Evolutionary conservation across 2,888 invertebrate genomes (phyloP).

Genomic region (Steinernema carpocapsae): DNA sequence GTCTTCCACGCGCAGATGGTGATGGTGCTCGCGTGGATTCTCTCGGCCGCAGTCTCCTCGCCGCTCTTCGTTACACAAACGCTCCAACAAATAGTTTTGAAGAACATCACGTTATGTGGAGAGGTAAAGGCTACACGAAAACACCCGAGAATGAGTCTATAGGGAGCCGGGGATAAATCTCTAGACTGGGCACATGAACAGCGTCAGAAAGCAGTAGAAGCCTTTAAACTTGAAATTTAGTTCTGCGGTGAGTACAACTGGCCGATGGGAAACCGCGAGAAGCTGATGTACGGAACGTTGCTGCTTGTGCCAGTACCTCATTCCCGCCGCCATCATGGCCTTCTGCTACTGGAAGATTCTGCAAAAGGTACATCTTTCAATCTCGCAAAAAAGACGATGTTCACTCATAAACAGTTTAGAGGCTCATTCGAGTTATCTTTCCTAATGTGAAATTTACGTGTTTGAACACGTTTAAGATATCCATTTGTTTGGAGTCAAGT

Average conservation of each 20-base stretch:
- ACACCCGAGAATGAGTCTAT: not conserved
- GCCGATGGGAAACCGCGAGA: conserved; percentile 41
- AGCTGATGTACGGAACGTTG: conserved; percentile 52
- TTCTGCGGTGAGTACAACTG: conserved; percentile 67
- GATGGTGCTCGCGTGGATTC: conserved; percentile 56
- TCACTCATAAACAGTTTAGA: too few species aligned
- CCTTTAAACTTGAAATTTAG: conserved; percentile 42
- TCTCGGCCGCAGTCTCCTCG: conserved; percentile 58
- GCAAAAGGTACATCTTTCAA: conserved; percentile 59
- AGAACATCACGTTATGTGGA: conserved; percentile 61
- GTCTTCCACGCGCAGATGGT: conserved; percentile 55
- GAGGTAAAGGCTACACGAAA: conserved; percentile 46
- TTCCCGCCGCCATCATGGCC: conserved; percentile 64
- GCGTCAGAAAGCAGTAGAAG: too few species aligned
- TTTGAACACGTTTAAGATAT: too few species aligned
- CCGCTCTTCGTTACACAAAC: conserved; percentile 63
- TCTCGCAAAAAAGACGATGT: too few species aligned
- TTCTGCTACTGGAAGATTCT: conserved; percentile 68
- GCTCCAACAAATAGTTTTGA: conserved; percentile 57
- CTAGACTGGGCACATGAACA: too few species aligned
- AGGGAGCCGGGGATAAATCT: too few species aligned
- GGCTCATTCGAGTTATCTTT: too few species aligned
- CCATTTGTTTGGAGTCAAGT: too few species aligned
- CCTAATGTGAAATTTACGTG: too few species aligned
- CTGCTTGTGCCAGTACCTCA: conserved; percentile 62